Evolutionary conservation across 2,888 invertebrate genomes (phyloP).

Genomic region (Drosophila gaucha): DNA sequence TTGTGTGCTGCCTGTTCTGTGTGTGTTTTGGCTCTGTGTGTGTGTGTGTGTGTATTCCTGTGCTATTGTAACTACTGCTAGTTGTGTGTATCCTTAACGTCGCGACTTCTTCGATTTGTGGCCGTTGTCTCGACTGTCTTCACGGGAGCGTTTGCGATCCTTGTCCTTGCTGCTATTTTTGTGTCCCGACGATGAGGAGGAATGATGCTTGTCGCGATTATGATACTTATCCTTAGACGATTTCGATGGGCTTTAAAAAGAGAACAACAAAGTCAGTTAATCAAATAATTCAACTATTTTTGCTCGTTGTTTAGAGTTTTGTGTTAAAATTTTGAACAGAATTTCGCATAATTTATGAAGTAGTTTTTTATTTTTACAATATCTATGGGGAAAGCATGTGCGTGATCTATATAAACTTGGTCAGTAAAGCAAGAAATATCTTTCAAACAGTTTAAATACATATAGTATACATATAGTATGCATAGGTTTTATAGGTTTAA

Average conservation of each 20-base stretch:
- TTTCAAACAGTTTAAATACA: no score
- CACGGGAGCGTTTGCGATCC: conserved; percentile 89
- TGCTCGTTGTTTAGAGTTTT: not conserved
- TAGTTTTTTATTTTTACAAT: conserved; percentile 2
- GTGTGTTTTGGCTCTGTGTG: conserved; percentile 10
- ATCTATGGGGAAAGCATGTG: not conserved
- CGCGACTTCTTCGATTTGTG: conserved; percentile 90
- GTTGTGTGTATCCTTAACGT: conserved; percentile 59
- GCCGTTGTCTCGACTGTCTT: conserved; percentile 89
- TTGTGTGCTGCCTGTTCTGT: conserved; percentile 11
- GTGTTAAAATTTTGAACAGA: conserved; percentile 27
- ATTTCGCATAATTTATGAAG: conserved; percentile 53
- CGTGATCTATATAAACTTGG: no score
- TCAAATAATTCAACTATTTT: not conserved
- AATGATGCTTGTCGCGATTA: conserved; percentile 83
- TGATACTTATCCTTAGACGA: conserved; percentile 83
- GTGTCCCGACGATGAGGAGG: conserved; percentile 80
- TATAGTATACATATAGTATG: no score
- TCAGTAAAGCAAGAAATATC: no score
- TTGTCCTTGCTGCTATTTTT: conserved; percentile 85
- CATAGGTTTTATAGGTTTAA: no score
- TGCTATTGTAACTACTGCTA: conserved; percentile 22
- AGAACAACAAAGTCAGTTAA: not conserved
- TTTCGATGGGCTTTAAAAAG: conserved; percentile 74
- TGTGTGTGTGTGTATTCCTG: conserved; percentile 14